Evolutionary conservation across 2,797 vertebrate species (phyloP), one percentile per base, ranked within the genome.

Genomic region (Thamnophis elegans): DNA sequence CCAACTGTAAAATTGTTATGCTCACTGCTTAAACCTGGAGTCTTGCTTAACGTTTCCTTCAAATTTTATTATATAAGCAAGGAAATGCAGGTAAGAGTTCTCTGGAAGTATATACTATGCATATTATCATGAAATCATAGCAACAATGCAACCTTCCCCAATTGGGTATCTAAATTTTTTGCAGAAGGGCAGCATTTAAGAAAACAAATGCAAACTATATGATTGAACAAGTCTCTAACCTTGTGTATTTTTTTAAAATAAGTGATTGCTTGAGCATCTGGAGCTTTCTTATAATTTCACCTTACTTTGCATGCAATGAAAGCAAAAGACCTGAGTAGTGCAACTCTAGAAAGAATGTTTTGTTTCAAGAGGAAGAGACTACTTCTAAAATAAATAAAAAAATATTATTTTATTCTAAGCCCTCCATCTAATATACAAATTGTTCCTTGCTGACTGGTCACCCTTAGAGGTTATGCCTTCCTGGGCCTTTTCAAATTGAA

Each of bases 401-500:
- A 58, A 22, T 56, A 56, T 56, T 58, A 36, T 87, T 87, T 87
- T 88, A 88, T 58, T 58, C 20, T 56, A 42, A 88, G 10, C 12
- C 62, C 22, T 28, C 4, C 56, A 88, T 47, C 53, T 90, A 56
- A 42, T 32, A 28, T 55, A 56, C 53, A 78, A 68, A 90, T 2
- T 90, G 13, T 36, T 22, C n/a, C n/a, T 36, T 78, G 65, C 20
- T 73, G 89, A 54, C 51, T 54, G 20, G 16, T 65, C n/a, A 56
- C 25, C 78, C 10, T 42, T 62, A 89, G 32, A 16, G 65, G n/a
- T 58, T 51, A 28, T 18, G 0, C 20, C 20, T n/a, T 1, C 73
- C 6, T 32, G 54, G 85, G 92, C 56, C 60, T 93, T 32, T 91
- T 60, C 8, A 26, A 90, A 58, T 62, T 85, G 89, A 95, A 58